Base-by-base conservation (phyloP, 2,113 vertebrate species). In the Tiliqua scincoides region DNA sequence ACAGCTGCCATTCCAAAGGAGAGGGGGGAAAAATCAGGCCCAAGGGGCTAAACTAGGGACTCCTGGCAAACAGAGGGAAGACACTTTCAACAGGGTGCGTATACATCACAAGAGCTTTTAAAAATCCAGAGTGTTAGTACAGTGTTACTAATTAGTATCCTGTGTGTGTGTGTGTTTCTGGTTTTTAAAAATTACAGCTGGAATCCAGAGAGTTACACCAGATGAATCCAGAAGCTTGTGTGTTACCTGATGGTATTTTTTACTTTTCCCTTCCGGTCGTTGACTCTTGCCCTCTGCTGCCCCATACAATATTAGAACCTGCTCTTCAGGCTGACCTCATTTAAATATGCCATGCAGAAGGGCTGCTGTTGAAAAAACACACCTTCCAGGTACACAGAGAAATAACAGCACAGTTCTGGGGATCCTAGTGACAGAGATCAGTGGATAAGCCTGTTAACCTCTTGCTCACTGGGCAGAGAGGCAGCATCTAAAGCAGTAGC, bases 51-150 rank as follows among this genome's bases (percentile, higher is more conserved):
- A 86, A 91, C 84, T 85, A 92, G 82, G 89, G 65, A 6, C 32
- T 18, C 76, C 76, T 62, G 43, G 54, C 86, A 92, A 93, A 93
- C 87, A 94, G 87, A 86, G 48, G 37, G 57, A 70, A 59, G 75
- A 77, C 30, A 71, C 67, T 48, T 85, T 62, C 37, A 14, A 40
- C 32, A 40, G 76, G 5, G 1, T 15, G 27, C 61, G 23, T 57
- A 7, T 2, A 79, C 35, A 61, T 14, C 30, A 40, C 54, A 75
- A 63, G 52, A 32, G 63, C 32, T 27, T 27, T 15, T 1, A 48
- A 23, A 20, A 40, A 62, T 52, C 71, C 72, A 52, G 71, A 75
- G 59, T 15, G 32, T 52, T 65, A 5, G 40, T 65, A 17, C 32
- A 37, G 11, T 35, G 18, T 70, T 18, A 71, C n/a, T 2, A 18